Conservation (phyloP, 1,140 invertebrate genomes). For the Caenorhabditis brenneri region DNA sequence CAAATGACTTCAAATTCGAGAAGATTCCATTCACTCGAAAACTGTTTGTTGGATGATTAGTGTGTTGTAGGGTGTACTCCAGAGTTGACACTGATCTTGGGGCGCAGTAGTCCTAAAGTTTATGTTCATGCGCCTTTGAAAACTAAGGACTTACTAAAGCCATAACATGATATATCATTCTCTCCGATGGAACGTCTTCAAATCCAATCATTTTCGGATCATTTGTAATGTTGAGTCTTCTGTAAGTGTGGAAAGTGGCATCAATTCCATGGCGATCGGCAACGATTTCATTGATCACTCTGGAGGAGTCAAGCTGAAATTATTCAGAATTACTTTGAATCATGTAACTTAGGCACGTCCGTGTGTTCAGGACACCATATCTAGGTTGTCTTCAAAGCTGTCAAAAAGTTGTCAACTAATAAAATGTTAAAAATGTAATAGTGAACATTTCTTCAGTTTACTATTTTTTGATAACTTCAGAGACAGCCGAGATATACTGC, state of each 20-base stretch:
- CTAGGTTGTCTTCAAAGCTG: too few species aligned
- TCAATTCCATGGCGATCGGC: not conserved
- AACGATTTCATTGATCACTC: not conserved
- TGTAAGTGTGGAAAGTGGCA: not conserved
- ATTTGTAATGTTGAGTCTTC: not conserved
- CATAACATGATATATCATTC: not conserved
- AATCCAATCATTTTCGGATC: not conserved
- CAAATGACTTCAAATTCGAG: too few species aligned
- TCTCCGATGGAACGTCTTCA: not conserved
- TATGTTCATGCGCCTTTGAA: too few species aligned
- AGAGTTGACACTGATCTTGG: not conserved
- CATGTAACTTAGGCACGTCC: not conserved
- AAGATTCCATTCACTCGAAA: too few species aligned
- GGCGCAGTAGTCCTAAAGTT: not conserved
- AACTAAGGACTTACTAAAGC: not conserved
- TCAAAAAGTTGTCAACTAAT: too few species aligned
- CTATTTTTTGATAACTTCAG: too few species aligned
- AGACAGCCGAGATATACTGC: too few species aligned
- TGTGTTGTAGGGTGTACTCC: not conserved
- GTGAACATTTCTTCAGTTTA: too few species aligned
- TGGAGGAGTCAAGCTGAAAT: not conserved
- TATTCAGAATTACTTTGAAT: not conserved
- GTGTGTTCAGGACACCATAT: not conserved
- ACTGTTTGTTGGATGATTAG: not conserved
- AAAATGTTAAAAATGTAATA: too few species aligned